Evolutionary conservation across 2,888 invertebrate genomes (phyloP).

Genomic region (Mythimna impura): DNA sequence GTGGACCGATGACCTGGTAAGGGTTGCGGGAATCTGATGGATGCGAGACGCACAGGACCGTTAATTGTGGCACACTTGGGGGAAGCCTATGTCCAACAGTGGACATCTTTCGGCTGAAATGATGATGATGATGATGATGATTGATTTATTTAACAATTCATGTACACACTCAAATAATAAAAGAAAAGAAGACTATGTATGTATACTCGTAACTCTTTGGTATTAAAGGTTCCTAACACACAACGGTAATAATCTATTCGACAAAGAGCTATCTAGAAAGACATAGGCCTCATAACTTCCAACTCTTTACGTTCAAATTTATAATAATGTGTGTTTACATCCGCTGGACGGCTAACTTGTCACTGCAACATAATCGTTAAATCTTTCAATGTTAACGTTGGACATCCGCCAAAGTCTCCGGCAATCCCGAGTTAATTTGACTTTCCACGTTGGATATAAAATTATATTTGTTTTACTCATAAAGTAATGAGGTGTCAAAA

Average conservation of each 20-base stretch:
- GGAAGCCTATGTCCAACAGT: too few relatives aligned
- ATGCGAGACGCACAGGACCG: too few relatives aligned
- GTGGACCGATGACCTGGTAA: too few relatives aligned
- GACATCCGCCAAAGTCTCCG: constrained; percentile 45
- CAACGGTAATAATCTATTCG: neutral
- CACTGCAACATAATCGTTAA: constrained; percentile 44
- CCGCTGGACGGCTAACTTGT: constrained; percentile 39
- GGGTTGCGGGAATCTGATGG: too few relatives aligned
- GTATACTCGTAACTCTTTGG: too few relatives aligned
- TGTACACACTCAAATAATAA: too few relatives aligned
- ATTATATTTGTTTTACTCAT: constrained; percentile 4
- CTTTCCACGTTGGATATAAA: constrained; percentile 12
- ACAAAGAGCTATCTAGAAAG: neutral
- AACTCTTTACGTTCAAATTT: constrained; percentile 20
- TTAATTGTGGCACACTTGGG: too few relatives aligned
- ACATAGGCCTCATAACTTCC: constrained; percentile 3
- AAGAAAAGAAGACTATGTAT: too few relatives aligned
- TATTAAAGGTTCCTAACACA: neutral
- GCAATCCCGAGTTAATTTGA: constrained; percentile 11
- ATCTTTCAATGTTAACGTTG: constrained; percentile 45
- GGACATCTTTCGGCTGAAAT: too few relatives aligned
- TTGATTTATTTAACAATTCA: too few relatives aligned
- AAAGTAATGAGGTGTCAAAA: constrained; percentile 19
- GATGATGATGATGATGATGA: too few relatives aligned
- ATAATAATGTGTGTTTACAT: constrained; percentile 40